Percentiles rank a stretch among this genome's conserved stretches.
Conservation (phyloP, 2,797 vertebrate genomes). For the Aselliscus stoliczkanus region DNA sequence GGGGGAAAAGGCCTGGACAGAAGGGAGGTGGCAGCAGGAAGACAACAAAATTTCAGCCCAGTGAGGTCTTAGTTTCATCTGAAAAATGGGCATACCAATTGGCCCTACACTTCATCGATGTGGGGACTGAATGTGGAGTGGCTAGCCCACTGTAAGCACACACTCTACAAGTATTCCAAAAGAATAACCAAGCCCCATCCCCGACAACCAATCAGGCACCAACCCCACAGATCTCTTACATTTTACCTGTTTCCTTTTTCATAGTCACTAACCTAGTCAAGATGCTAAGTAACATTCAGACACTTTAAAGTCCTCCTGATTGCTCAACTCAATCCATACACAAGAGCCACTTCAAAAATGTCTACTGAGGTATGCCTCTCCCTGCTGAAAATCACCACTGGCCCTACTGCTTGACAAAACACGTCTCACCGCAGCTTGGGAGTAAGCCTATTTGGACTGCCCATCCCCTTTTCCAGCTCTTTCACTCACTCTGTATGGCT, state of each 20-base stretch:
- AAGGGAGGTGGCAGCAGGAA: neutral
- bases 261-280: neutral
- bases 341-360: neutral
- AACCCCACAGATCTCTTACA: neutral
- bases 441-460: too few species aligned
- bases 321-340: neutral
- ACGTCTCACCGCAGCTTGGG: neutral
- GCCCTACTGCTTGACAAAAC: neutral
- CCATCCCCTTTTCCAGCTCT: neutral
- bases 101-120: too few species aligned
- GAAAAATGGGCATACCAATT: neutral
- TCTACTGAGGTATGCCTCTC: neutral
- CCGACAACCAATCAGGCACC: neutral
- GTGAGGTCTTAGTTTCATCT: neutral
- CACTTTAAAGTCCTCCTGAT: neutral
- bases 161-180: neutral
- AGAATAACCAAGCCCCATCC: neutral
- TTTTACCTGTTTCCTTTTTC: neutral
- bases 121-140: neutral
- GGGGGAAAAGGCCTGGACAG: neutral
- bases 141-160: neutral
- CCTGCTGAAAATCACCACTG: neutral
- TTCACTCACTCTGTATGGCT: neutral
- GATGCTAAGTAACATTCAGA: neutral
- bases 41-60: neutral